phyloP scores from a whole-genome alignment of 2,888 invertebrate species.

The Cephus runcator region DNA sequence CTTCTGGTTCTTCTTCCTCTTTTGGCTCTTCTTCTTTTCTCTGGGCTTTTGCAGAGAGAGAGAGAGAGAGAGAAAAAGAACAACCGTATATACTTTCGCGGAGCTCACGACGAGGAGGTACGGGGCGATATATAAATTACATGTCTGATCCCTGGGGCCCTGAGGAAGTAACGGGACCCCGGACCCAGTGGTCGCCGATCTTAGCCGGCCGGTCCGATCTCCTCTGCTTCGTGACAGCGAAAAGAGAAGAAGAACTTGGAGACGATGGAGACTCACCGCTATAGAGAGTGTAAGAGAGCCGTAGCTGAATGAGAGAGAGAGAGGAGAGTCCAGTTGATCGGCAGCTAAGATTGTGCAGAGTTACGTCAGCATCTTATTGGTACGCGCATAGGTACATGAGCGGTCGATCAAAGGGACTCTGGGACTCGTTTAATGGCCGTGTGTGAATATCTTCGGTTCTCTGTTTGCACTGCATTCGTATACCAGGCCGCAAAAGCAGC shows the following conservation, averaged over 20 bases:
- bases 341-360: slow-evolving; percentile 54
- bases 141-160: slow-evolving; percentile 56
- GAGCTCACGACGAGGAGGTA: slow-evolving; percentile 33
- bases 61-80: slow-evolving; percentile 23
- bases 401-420: slow-evolving; percentile 55
- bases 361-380: slow-evolving; percentile 62
- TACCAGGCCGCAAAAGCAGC: neutral
- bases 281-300: slow-evolving; percentile 9
- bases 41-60: slow-evolving; percentile 28
- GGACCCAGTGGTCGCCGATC: slow-evolving; percentile 42
- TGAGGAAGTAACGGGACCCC: slow-evolving; percentile 57
- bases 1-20: neutral
- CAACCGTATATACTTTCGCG: slow-evolving; percentile 35
- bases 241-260: slow-evolving; percentile 35
- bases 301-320: slow-evolving; percentile 16
- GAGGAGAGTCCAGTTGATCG: slow-evolving; percentile 48
- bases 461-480: slow-evolving; percentile 9
- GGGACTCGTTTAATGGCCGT: slow-evolving; percentile 51
- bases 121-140: slow-evolving; percentile 62
- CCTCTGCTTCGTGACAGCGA: slow-evolving; percentile 45
- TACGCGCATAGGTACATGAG: slow-evolving; percentile 53
- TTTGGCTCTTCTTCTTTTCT: slow-evolving; percentile 25
- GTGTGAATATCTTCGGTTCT: slow-evolving; percentile 34
- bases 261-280: slow-evolving; percentile 26
- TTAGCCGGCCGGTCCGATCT: slow-evolving; percentile 33